Percentiles rank a stretch among this genome's conserved stretches.
Evolutionary conservation across 2,797 vertebrate species (phyloP).

Genomic region (Onychomys leucogaster): DNA sequence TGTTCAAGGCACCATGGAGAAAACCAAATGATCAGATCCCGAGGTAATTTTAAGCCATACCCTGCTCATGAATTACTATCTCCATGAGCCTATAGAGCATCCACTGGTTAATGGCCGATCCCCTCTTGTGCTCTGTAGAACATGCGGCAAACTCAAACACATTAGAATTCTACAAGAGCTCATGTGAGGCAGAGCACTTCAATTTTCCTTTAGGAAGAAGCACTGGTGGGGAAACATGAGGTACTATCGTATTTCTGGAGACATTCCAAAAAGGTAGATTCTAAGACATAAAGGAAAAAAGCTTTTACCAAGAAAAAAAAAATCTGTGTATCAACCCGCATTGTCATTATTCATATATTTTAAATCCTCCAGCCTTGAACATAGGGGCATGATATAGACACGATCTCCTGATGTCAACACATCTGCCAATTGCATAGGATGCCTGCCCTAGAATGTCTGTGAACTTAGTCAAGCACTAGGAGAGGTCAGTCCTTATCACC

Average conservation of each 20-base stretch:
- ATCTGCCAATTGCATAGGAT: neutral
- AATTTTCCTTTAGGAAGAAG: neutral
- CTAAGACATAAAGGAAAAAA: slow-evolving; percentile 26
- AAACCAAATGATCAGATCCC: neutral
- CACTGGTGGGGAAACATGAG: neutral
- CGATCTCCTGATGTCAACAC: slow-evolving; percentile 34
- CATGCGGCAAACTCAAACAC: neutral
- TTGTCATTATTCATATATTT: slow-evolving; percentile 1
- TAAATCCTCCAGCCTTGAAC: slow-evolving; percentile 28
- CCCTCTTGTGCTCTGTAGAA: neutral
- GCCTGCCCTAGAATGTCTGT: neutral
- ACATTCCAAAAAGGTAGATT: slow-evolving; percentile 32
- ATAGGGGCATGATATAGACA: neutral
- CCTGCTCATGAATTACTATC: slow-evolving; percentile 14
- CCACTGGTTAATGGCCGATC: neutral
- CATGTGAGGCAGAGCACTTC: neutral
- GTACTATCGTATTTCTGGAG: neutral
- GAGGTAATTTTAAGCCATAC: neutral
- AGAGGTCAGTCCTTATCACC: neutral
- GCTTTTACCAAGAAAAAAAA: neutral
- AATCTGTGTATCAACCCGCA: neutral
- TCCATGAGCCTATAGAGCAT: neutral
- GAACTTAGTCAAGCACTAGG: neutral
- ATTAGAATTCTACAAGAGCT: neutral
- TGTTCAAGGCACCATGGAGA: neutral